These are phyloP conservation scores for Antechinus flavipes DNA, from an alignment of 2,113 vertebrate species.

Conservation along the genomic window DNA sequence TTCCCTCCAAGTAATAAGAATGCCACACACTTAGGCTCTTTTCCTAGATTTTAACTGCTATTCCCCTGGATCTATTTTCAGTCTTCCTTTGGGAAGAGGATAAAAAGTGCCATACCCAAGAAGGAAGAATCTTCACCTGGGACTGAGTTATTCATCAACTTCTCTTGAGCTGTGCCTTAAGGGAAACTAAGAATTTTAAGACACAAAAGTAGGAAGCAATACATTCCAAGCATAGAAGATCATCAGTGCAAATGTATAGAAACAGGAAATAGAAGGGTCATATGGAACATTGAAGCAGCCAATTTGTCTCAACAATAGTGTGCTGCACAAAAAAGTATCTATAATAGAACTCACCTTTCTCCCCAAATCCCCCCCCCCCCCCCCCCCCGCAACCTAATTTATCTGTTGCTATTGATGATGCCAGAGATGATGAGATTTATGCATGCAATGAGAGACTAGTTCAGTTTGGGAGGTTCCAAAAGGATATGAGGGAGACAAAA, in stretches of 20 bases:
- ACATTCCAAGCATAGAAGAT: neutral
- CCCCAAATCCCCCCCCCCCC: neutral
- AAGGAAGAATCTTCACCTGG: neutral
- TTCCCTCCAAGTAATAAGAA: neutral
- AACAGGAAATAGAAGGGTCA: neutral
- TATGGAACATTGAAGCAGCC: neutral
- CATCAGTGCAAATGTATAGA: neutral
- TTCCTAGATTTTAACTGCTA: constrained; percentile 25
- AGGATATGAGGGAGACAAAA: neutral
- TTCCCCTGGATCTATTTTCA: constrained; percentile 16
- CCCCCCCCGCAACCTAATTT: neutral
- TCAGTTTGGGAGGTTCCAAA: neutral
- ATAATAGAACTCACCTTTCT: neutral
- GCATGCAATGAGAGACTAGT: neutral
- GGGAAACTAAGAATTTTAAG: neutral
- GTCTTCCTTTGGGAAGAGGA: constrained; percentile 64
- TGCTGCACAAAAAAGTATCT: neutral
- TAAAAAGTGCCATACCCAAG: constrained; percentile 57
- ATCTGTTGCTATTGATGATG: neutral
- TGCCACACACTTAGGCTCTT: neutral
- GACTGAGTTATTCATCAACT: neutral
- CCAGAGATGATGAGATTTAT: neutral
- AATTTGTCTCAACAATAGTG: neutral
- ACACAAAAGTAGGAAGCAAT: neutral
- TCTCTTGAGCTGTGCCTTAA: neutral